Percentiles rank a stretch among this genome's conserved stretches.
Conservation (phyloP, 1,140 invertebrate species). For the Laupala kohalensis region DNA sequence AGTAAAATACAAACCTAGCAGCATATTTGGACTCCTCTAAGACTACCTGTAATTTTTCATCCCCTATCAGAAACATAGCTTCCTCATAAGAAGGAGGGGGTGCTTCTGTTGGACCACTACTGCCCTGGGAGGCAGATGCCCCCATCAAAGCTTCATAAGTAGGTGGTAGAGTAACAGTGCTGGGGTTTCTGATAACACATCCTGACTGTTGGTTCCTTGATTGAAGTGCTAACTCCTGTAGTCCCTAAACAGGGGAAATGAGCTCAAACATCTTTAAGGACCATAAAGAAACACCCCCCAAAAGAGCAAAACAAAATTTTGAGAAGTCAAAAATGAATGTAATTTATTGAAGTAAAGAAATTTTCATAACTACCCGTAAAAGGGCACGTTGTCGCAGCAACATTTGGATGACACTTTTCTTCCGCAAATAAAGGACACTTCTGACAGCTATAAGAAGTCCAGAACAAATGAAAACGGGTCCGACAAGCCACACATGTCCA, state of each 20-base stretch:
- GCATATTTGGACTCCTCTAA: slow-evolving; percentile 8
- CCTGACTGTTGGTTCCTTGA: slow-evolving; percentile 20
- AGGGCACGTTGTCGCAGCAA: slow-evolving; percentile 45
- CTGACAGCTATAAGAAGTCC: slow-evolving; percentile 54
- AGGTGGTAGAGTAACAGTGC: slow-evolving; percentile 39
- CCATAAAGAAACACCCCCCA: background rate
- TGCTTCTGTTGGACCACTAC: slow-evolving; percentile 24
- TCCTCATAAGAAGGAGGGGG: slow-evolving; percentile 45
- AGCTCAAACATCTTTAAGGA: background rate
- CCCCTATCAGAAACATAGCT: slow-evolving; percentile 39
- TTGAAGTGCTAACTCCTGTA: slow-evolving; percentile 37
- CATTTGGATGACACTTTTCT: slow-evolving; percentile 51
- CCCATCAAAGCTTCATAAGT: slow-evolving; percentile 40
- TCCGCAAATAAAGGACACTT: slow-evolving; percentile 47
- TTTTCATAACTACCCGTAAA: slow-evolving; percentile 33
- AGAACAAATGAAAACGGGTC: slow-evolving; percentile 52
- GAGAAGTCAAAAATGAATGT: background rate
- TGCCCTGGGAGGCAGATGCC: slow-evolving; percentile 23
- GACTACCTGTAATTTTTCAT: slow-evolving; percentile 26
- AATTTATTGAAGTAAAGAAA: background rate
- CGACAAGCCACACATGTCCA: slow-evolving; percentile 53
- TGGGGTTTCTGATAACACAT: slow-evolving; percentile 34
- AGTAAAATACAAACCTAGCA: background rate
- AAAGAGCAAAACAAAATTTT: background rate
- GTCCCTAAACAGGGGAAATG: slow-evolving; percentile 1